A percentile compares a stretch with the other conserved stretches of the same genome.
phyloP scores from a whole-genome alignment of 2,113 vertebrate species.

The Prietella phreatophila region DNA sequence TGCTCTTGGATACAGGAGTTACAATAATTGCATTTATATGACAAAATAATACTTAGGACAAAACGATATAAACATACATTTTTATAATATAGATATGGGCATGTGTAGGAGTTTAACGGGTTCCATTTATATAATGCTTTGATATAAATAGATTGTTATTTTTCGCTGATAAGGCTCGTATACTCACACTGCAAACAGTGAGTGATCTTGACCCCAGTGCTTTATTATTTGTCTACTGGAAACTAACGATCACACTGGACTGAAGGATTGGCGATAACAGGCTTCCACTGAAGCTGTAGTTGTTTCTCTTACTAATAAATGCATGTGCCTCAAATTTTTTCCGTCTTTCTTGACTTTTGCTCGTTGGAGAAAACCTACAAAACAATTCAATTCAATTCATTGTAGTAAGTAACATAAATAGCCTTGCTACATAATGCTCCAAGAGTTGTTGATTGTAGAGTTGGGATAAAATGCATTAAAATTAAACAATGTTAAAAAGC shows the following conservation, averaged over 20 bases:
- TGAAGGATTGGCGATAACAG: constrained; percentile 8
- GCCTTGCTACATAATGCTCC: neutral
- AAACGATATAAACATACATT: neutral
- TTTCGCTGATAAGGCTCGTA: neutral
- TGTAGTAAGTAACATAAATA: neutral
- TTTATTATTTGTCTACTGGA: constrained; percentile 26
- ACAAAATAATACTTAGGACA: neutral
- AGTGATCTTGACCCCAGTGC: neutral
- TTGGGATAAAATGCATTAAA: neutral
- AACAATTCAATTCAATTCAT: neutral
- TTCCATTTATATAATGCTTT: neutral
- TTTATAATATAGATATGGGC: neutral
- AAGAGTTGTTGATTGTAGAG: neutral
- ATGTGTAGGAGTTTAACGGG: neutral
- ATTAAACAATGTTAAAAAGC: neutral
- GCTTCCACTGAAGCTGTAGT: neutral
- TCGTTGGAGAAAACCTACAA: neutral
- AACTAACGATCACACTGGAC: constrained; percentile 5
- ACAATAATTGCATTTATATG: neutral
- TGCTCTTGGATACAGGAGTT: neutral
- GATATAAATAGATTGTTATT: neutral
- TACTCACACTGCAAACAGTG: neutral
- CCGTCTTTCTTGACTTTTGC: neutral
- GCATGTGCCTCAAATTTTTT: neutral
- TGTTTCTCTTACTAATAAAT: neutral